Percentiles rank a stretch among this genome's conserved stretches.
These are phyloP conservation scores for Sinhomidia bicolor DNA, from an alignment of 2,888 invertebrate genomes.

Conservation along the genomic window DNA sequence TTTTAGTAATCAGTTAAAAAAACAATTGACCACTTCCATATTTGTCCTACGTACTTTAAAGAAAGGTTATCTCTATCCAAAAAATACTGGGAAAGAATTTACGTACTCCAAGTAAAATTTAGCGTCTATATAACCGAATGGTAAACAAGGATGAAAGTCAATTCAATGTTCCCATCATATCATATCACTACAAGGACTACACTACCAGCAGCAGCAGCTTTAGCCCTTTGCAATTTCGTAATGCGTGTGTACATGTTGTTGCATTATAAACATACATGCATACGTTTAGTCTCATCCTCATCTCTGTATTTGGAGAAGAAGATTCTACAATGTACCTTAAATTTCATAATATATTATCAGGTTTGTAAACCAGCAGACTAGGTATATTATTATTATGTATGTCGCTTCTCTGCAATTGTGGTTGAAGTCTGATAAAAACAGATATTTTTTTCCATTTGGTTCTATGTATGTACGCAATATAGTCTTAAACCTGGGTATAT, in stretches of 20 bases:
- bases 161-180: not conserved
- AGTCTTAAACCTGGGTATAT: not conserved
- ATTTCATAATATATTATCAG: not conserved
- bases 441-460: not conserved
- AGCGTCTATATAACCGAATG: not conserved
- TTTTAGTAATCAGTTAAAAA: not conserved
- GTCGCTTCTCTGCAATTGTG: not conserved
- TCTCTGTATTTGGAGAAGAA: not conserved
- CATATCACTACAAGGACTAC: not conserved
- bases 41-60: not conserved
- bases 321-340: slow-evolving; percentile 13
- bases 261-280: not conserved
- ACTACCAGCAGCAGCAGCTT: too few relatives aligned
- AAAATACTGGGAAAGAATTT: not conserved
- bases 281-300: not conserved
- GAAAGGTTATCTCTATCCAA: slow-evolving; percentile 51
- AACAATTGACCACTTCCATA: not conserved
- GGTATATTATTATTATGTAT: not conserved
- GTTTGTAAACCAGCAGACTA: not conserved
- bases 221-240: not conserved
- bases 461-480: not conserved
- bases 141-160: slow-evolving; percentile 10
- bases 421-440: not conserved
- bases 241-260: not conserved
- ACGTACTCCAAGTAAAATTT: not conserved